Evolutionary conservation across 2,113 vertebrate species (phyloP).

Genomic region (Nothoprocta pentlandii): DNA sequence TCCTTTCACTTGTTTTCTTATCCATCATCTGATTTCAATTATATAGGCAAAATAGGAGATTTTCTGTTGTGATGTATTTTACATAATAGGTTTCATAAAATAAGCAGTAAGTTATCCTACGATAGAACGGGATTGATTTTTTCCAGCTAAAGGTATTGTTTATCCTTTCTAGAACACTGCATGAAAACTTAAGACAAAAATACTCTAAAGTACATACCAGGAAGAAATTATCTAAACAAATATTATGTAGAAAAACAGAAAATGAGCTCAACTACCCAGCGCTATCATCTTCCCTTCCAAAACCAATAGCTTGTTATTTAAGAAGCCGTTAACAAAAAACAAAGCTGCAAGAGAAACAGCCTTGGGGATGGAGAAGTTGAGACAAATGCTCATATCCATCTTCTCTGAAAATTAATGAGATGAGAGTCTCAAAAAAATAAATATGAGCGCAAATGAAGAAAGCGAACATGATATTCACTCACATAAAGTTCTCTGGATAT

Average conservation of each 20-base stretch:
- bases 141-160: neutral
- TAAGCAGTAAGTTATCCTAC: neutral
- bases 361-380: neutral
- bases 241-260: neutral
- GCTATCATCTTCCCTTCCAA: neutral
- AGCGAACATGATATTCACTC: slow-evolving; percentile 55
- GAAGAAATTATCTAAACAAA: neutral
- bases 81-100: neutral
- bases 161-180: neutral
- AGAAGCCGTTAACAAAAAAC: neutral
- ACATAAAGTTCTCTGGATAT: slow-evolving; percentile 98
- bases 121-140: neutral
- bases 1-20: neutral
- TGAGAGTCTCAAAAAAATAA: slow-evolving; percentile 6
- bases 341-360: neutral
- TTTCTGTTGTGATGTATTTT: neutral
- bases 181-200: neutral
- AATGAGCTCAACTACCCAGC: neutral
- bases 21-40: neutral
- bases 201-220: neutral
- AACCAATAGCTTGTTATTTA: neutral
- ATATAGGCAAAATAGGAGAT: neutral
- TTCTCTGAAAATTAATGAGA: neutral
- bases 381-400: neutral
- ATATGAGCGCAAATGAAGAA: neutral